Base-by-base conservation (phyloP, 2,797 vertebrate genomes). In the Cuculus canorus region DNA sequence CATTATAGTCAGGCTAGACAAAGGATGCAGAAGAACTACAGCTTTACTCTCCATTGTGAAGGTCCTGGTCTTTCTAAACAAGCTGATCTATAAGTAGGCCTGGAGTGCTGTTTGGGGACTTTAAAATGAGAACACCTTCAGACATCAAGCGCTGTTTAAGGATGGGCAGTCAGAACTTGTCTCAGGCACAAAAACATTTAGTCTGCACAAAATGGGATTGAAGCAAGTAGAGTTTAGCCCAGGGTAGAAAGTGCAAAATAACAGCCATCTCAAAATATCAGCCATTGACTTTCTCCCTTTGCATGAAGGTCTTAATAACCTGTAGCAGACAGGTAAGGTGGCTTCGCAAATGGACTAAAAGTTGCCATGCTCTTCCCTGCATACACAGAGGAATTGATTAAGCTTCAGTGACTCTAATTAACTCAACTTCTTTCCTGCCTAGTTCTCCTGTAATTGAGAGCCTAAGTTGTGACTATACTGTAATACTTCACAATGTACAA, bases 361-460 rank as follows among this genome's bases (percentile, higher is more conserved):
- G 43, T 94, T 86, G 82, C 47, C 21, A 0, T 83, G 43, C 48
- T 87, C 47, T 87, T 85, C 65, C 17, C 65, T 78, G 32, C 72
- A 81, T 83, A 86, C 92, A 93, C 88, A 9, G 6, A 95, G 94
- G 89, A 94, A 92, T 93, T 95, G 84, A 94, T 96, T 94, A 94
- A 94, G 95, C 93, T 95, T 96, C 95, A 93, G 68, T 90, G 83
- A 77, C 53, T 92, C 93, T 96, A 94, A 97, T 96, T 95, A 95
- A 87, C 87, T 94, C 82, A 91, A 87, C 64, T 96, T 94, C 80
- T 94, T 92, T 90, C 84, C 77, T 96, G 75, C 90, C 94, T 93
- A 76, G 81, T 93, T 95, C 86, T 94, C 30, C 60, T 90, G 79
- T 93, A 95, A 96, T 93, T 93, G 94, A 96, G 93, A 95, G 69